Evolutionary conservation across 2,888 invertebrate species (phyloP), one percentile per base, ranked within the genome.

Genomic region (Drosophila nigritarsus): DNA sequence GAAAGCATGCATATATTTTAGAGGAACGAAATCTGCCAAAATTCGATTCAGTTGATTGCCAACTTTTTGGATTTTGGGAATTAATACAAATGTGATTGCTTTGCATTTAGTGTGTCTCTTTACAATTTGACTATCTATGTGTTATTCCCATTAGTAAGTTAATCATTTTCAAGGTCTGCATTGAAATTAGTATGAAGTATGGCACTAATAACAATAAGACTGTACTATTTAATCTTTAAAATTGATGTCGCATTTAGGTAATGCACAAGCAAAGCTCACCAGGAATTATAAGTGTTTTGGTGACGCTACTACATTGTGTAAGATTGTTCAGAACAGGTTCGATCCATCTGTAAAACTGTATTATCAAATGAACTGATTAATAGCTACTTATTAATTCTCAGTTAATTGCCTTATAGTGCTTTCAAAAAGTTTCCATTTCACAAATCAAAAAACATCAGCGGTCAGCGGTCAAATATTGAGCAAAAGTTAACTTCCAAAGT

Each of bases 381-480:
- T 76, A 55, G 42, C 34, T 18, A 15, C 54, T 73, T 65, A 73
- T 63, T 73, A 76, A 56, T 62, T 40, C 42, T 1, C 9, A 50
- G 18, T n/a, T 51, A 45, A n/a, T 27, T 34, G 36, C 27, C 24
- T 4, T 36, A 1, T 4, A 38, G n/a, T 56, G 49, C 68, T 87
- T 81, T 87, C 65, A 15, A 73, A 87, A 78, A 71, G 48, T 82
- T 67, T 77, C 79, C 77, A 67, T 77, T 87, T 84, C 70, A 75
- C 79, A 79, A 76, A 74, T 61, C 64, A 62, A 42, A 49, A 66
- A 60, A 34, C 20, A 56, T 18, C 51, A 8, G 20, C 50, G 74
- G 67, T 78, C 59, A 70, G 5, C n/a, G 30, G 30, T 51, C 30
- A 24, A 34, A n/a, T 36, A 15, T 59, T 50, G 5, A 30, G n/a